phyloP scores from a whole-genome alignment of 2,113 vertebrate species.

The Pheucticus melanocephalus region DNA sequence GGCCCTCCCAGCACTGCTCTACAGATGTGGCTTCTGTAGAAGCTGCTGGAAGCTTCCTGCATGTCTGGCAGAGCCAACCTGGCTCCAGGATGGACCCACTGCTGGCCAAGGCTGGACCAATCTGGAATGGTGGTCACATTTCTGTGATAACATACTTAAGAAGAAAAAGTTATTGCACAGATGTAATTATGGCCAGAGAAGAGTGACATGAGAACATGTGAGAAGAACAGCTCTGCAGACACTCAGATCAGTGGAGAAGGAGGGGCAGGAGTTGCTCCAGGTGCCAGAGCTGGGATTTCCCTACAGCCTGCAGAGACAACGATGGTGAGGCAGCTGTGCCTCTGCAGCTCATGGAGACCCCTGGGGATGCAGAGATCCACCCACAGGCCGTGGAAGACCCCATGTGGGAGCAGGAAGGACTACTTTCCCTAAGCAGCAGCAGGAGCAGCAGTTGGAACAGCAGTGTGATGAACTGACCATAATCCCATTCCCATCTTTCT shows the following conservation, averaged over 20 bases:
- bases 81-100: not conserved
- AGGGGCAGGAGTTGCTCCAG: not conserved
- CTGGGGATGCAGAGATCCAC: not conserved
- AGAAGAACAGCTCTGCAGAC: not conserved
- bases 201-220: not conserved
- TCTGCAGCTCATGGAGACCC: not conserved
- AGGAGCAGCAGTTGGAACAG: not conserved
- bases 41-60: not conserved
- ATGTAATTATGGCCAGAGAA: not conserved
- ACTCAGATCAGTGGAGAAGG: not conserved
- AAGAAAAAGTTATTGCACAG: not conserved
- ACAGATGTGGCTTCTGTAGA: not conserved
- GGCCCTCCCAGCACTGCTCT: not conserved
- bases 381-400: not conserved
- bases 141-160: not conserved
- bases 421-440: not conserved
- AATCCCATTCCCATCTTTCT: not conserved
- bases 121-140: not conserved
- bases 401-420: not conserved
- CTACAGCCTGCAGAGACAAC: not conserved
- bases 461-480: not conserved
- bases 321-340: not conserved
- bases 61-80: not conserved
- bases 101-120: not conserved
- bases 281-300: no score